A percentile compares a stretch with the other conserved stretches of the same genome.
Conservation (phyloP, 2,888 invertebrate genomes). For the Scaptomyza caliginosa region DNA sequence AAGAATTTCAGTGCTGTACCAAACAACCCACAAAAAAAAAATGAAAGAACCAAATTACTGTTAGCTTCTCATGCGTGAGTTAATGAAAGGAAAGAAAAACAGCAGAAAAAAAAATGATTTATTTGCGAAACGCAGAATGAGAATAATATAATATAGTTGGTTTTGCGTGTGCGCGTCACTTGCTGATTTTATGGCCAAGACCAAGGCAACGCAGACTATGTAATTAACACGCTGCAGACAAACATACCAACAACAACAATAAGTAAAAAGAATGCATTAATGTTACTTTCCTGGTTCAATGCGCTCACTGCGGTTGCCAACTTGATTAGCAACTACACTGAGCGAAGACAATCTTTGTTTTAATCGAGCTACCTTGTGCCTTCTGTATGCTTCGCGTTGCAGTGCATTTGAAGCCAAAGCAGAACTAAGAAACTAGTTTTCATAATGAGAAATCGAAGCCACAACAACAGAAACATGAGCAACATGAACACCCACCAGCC, state of each 20-base stretch:
- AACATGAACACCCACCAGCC: constrained; percentile 19
- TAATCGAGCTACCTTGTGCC: no score
- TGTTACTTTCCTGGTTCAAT: constrained; percentile 62
- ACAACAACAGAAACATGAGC: constrained; percentile 1
- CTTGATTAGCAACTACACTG: constrained; percentile 47
- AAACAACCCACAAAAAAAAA: neutral
- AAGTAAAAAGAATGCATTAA: constrained; percentile 55
- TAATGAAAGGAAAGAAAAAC: constrained; percentile 47
- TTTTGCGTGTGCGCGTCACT: constrained; percentile 38
- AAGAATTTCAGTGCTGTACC: constrained; percentile 35
- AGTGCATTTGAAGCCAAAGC: neutral
- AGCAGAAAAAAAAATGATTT: constrained; percentile 72
- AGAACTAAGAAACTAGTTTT: constrained; percentile 50
- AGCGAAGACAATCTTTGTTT: no score
- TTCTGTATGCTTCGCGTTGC: neutral
- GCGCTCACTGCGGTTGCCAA: constrained; percentile 57
- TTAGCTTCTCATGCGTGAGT: constrained; percentile 51
- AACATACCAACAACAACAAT: constrained; percentile 6
- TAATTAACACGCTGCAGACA: constrained; percentile 66
- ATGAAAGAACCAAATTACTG: constrained; percentile 22
- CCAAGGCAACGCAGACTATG: constrained; percentile 35
- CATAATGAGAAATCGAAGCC: constrained; percentile 69
- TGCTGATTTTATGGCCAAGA: constrained; percentile 48
- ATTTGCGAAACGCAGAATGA: constrained; percentile 42
- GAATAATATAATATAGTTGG: neutral